Evolutionary conservation across 2,888 invertebrate genomes (phyloP).

Genomic region (Andrena praecox): DNA sequence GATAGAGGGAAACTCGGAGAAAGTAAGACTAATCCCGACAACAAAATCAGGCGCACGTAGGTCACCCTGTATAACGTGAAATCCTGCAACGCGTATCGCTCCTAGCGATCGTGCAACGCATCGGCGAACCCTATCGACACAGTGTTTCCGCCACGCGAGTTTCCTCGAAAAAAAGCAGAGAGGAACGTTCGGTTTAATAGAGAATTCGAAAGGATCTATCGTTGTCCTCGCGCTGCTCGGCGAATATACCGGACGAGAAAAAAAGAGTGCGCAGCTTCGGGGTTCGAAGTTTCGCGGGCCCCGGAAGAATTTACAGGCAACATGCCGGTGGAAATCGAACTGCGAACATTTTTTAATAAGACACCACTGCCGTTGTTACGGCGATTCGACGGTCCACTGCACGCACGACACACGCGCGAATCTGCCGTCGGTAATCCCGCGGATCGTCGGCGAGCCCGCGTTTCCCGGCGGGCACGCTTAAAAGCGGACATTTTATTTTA

Average conservation of each 20-base stretch:
- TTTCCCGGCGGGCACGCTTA: not conserved
- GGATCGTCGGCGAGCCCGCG: not conserved
- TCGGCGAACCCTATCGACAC: not conserved
- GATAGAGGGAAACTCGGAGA: not conserved
- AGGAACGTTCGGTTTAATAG: not conserved
- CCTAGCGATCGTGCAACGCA: not conserved
- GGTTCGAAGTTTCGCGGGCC: conserved; percentile 68
- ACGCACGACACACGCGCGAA: conserved; percentile 24
- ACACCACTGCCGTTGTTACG: conserved; percentile 53
- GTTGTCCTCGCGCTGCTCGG: not conserved
- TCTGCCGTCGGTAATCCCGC: conserved; percentile 7
- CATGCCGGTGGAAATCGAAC: conserved; percentile 69
- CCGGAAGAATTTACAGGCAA: conserved; percentile 61
- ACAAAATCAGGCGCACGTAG: not conserved
- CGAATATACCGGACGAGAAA: not conserved
- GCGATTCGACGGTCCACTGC: conserved; percentile 36
- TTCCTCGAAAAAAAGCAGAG: not conserved
- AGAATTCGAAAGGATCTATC: not conserved
- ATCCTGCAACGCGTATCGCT: not conserved
- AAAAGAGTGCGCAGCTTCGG: not conserved
- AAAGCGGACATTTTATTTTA: conserved; percentile 52
- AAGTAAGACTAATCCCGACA: not conserved
- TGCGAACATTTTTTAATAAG: conserved; percentile 64
- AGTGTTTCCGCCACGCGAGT: not conserved
- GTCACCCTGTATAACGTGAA: not conserved